Conservation (phyloP, 2,888 invertebrate genomes). For the Agrochola lychnidis region DNA sequence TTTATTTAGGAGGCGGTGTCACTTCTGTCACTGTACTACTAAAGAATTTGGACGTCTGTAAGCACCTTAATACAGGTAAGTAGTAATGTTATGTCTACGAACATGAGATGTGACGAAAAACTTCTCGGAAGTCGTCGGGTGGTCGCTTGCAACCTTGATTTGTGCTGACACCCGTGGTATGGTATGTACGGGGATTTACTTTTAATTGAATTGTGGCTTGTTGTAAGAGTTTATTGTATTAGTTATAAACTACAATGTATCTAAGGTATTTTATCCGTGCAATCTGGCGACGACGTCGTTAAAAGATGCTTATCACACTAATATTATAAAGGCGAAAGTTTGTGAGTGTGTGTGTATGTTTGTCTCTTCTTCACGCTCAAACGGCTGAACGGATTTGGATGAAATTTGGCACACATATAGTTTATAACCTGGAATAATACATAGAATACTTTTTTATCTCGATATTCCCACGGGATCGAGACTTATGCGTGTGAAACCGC, state of each 20-base stretch:
- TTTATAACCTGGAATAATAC: no score
- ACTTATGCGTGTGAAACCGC: no score
- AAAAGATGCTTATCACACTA: no score
- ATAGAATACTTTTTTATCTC: no score
- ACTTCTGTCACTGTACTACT: constrained; percentile 12
- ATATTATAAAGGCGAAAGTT: no score
- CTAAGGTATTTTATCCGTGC: background rate
- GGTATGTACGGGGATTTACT: constrained; percentile 38
- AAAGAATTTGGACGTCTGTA: constrained; percentile 16
- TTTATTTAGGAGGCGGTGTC: background rate
- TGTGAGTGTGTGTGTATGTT: no score
- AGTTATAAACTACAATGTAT: background rate
- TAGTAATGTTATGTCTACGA: constrained; percentile 55
- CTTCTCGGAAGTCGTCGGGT: constrained; percentile 51
- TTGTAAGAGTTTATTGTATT: background rate
- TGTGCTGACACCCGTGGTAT: constrained; percentile 27
- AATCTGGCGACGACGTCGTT: no score
- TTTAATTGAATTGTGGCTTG: background rate
- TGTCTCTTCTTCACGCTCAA: no score
- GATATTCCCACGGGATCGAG: no score
- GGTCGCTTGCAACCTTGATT: constrained; percentile 9
- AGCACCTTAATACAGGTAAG: background rate
- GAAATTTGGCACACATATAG: no score
- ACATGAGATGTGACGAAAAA: constrained; percentile 54
- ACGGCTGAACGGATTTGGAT: no score